These are phyloP conservation scores for Andrena cerasifolii DNA, from an alignment of 1,140 invertebrate species.

Conservation along the genomic window DNA sequence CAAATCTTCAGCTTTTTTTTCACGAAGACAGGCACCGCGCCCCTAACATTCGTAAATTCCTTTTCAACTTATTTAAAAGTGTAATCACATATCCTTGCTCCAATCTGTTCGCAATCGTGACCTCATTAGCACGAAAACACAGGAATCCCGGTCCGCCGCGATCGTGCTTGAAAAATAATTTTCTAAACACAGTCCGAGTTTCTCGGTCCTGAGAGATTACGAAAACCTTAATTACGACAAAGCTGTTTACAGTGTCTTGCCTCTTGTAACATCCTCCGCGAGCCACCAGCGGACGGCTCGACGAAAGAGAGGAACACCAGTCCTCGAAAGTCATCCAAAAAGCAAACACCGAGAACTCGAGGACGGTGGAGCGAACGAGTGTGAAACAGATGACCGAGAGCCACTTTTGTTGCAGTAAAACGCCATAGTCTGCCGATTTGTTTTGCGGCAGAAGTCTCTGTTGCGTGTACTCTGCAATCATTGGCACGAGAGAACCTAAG, in stretches of 20 bases:
- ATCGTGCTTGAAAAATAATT: not conserved
- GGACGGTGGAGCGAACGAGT: not conserved
- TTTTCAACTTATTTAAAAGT: too few species aligned
- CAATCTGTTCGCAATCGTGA: too few species aligned
- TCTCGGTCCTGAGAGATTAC: not conserved
- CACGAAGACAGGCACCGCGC: too few species aligned
- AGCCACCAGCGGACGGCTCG: not conserved
- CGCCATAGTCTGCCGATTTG: slow-evolving; percentile 16
- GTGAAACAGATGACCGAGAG: slow-evolving; percentile 15
- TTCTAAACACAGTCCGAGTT: not conserved
- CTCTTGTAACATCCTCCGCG: not conserved
- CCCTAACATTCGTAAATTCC: too few species aligned
- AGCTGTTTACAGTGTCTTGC: slow-evolving; percentile 14
- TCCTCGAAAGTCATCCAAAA: slow-evolving; percentile 13
- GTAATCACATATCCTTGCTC: too few species aligned
- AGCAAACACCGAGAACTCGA: slow-evolving; percentile 4
- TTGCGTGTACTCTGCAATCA: slow-evolving; percentile 55
- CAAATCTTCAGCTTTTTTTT: too few species aligned
- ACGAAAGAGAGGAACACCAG: slow-evolving; percentile 21
- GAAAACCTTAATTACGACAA: slow-evolving; percentile 1
- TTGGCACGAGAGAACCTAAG: slow-evolving; percentile 61
- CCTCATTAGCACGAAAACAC: too few species aligned
- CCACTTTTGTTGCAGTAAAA: not conserved
- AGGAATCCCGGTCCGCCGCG: too few species aligned
- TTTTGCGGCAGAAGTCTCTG: slow-evolving; percentile 18